These are phyloP conservation scores for Toxostoma redivivum DNA, from an alignment of 2,113 vertebrate species.

Conservation along the genomic window DNA sequence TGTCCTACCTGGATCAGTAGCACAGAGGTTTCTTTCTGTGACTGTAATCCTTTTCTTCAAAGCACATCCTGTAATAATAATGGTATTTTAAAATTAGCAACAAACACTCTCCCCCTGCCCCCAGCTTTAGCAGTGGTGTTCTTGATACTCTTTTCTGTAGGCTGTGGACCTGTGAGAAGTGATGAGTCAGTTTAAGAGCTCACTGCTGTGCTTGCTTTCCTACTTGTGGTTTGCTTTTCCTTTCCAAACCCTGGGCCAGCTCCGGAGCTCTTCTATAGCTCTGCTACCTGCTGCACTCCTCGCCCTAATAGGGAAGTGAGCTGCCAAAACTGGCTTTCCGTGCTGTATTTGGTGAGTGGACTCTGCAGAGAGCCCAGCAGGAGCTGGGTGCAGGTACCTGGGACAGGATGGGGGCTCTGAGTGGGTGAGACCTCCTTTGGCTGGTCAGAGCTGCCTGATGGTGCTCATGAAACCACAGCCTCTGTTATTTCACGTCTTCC, in stretches of 20 bases:
- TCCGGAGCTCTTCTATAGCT: accelerated
- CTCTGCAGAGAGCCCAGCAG: neutral
- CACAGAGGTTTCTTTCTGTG: neutral
- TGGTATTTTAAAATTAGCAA: neutral
- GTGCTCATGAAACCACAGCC: neutral
- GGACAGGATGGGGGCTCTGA: accelerated
- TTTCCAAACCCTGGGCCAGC: neutral
- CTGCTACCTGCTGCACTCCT: neutral
- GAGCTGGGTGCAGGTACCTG: neutral
- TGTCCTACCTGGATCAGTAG: neutral
- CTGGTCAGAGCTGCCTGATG: neutral
- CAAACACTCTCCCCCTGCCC: neutral
- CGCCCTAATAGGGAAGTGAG: neutral
- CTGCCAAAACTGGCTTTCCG: neutral
- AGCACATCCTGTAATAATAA: neutral
- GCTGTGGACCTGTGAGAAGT: neutral
- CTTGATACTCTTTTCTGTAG: neutral
- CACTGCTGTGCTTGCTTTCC: neutral
- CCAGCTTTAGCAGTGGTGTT: neutral
- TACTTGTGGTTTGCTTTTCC: neutral
- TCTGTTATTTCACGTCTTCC: neutral
- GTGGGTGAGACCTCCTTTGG: neutral
- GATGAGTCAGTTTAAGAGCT: neutral
- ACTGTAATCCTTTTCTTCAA: neutral
- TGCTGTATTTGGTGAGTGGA: neutral